Conservation (phyloP, 1,140 invertebrate genomes). For the Amphibalanus amphitrite region DNA sequence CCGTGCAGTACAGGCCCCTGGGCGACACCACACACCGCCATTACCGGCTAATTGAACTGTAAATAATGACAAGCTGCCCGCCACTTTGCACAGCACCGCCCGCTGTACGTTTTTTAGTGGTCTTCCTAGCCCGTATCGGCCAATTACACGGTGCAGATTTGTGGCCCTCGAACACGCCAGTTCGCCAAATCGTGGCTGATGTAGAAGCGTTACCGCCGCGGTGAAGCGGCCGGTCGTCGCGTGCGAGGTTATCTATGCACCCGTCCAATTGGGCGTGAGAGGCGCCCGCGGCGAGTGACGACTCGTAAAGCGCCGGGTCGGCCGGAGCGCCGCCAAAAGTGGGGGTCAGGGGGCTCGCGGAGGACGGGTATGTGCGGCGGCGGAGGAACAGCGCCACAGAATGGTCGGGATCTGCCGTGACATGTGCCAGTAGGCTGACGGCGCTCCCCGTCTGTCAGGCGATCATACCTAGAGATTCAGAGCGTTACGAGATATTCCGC, state of each 20-base stretch:
- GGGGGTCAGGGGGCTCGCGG: too few species aligned
- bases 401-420: too few species aligned
- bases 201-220: too few species aligned
- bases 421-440: too few species aligned
- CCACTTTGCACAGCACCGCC: background rate
- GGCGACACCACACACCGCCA: background rate
- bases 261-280: background rate
- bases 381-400: too few species aligned
- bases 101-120: background rate
- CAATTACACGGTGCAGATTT: background rate
- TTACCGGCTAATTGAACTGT: background rate
- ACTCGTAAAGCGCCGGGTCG: background rate
- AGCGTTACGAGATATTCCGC: too few species aligned
- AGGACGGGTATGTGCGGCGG: too few species aligned
- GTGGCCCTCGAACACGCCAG: background rate
- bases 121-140: background rate
- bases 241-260: background rate
- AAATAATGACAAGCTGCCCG: background rate
- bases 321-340: too few species aligned
- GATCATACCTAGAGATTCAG: too few species aligned
- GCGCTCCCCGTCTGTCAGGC: too few species aligned
- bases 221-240: background rate
- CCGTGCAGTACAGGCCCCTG: too few species aligned
- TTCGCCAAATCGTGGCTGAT: too few species aligned
- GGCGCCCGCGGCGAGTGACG: background rate